Evolutionary conservation across 2,797 vertebrate species (phyloP).

Genomic region (Sarcoramphus papa): DNA sequence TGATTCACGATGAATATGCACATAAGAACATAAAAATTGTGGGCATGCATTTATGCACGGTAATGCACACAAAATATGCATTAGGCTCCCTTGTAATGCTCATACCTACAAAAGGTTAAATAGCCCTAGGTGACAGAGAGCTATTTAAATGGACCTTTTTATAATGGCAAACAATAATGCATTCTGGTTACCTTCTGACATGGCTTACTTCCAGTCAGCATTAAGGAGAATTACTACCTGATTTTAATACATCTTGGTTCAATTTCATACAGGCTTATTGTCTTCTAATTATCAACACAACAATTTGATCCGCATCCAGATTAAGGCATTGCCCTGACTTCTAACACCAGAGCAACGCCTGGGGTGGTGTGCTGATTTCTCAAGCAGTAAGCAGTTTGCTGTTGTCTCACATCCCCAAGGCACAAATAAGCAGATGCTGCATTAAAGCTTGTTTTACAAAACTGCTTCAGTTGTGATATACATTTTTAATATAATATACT

Average conservation of each 20-base stretch:
- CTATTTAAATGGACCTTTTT: conserved; percentile 39
- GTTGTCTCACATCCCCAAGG: conserved; percentile 47
- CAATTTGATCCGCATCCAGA: conserved; percentile 35
- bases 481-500: conserved; percentile 72
- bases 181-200: conserved; percentile 40
- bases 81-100: conserved; percentile 9
- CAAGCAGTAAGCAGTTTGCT: conserved; percentile 65
- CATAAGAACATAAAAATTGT: not conserved
- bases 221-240: conserved; percentile 53
- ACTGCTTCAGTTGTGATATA: conserved; percentile 66
- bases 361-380: conserved; percentile 47
- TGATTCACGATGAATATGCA: conserved; percentile 33
- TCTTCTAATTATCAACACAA: conserved; percentile 60
- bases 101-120: conserved; percentile 60
- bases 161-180: conserved; percentile 45
- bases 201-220: conserved; percentile 44
- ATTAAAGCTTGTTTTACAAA: conserved; percentile 68
- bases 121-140: not conserved
- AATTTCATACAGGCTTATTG: conserved; percentile 45
- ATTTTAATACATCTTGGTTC: conserved; percentile 45
- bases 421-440: conserved; percentile 66
- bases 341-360: conserved; percentile 19
- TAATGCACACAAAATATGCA: not conserved
- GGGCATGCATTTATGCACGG: conserved; percentile 21
- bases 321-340: conserved; percentile 47